These are phyloP conservation scores for Daboia siamensis DNA, from an alignment of 2,113 vertebrate genomes.

Conservation along the genomic window DNA sequence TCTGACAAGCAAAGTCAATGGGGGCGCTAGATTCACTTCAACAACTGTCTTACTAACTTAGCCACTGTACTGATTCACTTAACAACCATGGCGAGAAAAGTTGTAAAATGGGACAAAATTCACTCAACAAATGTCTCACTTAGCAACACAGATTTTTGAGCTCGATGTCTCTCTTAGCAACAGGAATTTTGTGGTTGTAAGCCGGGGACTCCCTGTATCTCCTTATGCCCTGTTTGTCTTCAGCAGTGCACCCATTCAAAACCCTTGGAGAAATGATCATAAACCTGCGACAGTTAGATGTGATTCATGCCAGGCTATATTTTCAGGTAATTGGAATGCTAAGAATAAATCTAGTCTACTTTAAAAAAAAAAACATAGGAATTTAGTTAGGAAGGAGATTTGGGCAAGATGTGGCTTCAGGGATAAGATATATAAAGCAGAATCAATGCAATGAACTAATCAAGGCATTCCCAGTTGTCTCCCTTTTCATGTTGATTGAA, in stretches of 20 bases:
- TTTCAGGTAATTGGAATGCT: not conserved
- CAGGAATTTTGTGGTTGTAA: too few species aligned
- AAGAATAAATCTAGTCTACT: not conserved
- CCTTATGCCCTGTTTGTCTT: too few species aligned
- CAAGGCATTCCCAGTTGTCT: not conserved
- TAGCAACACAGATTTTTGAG: too few species aligned
- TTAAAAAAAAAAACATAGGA: not conserved
- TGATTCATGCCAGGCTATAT: not conserved
- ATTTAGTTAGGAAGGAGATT: not conserved
- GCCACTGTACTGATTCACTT: too few species aligned
- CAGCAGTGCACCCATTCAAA: not conserved
- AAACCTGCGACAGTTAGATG: not conserved
- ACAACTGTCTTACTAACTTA: too few species aligned
- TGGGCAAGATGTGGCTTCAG: not conserved
- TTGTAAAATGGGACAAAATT: too few species aligned
- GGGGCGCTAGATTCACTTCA: too few species aligned
- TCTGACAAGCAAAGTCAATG: too few species aligned
- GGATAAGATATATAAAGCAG: not conserved
- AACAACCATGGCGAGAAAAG: too few species aligned
- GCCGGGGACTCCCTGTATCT: too few species aligned
- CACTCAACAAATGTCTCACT: too few species aligned
- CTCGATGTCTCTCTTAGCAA: too few species aligned
- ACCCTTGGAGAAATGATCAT: not conserved
- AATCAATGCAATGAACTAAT: not conserved
- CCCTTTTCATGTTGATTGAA: not conserved